phyloP scores from a whole-genome alignment of 2,888 invertebrate species.

The Buathra laborator region DNA sequence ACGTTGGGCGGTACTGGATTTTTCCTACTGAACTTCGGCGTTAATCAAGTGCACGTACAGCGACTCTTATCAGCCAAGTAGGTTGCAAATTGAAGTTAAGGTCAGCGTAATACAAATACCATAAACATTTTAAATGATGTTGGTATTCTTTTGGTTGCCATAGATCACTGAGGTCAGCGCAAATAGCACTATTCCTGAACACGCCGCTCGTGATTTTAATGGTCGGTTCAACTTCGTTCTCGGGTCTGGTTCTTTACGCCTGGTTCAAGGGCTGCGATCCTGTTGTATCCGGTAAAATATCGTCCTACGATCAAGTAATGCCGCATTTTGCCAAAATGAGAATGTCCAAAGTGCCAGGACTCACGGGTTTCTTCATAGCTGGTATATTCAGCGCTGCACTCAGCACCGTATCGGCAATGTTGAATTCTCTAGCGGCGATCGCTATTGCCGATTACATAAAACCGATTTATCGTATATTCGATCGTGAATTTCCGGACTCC shows the following conservation, averaged over 20 bases:
- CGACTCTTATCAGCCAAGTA: conserved; percentile 88
- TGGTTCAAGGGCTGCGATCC: conserved; percentile 95
- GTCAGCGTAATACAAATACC: neutral
- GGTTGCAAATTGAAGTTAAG: neutral
- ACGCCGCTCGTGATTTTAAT: conserved; percentile 91
- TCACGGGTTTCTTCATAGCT: conserved; percentile 82
- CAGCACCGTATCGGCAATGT: conserved; percentile 95
- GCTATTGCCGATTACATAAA: conserved; percentile 95
- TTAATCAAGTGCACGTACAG: conserved; percentile 95
- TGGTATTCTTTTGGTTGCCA: neutral
- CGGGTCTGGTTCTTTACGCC: conserved; percentile 93
- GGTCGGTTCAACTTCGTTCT: conserved; percentile 88
- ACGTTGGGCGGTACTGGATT: conserved; percentile 91
- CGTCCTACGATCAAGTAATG: conserved; percentile 90
- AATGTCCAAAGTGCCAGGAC: conserved; percentile 83
- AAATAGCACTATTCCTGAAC: conserved; percentile 91
- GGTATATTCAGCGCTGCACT: conserved; percentile 94
- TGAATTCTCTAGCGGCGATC: conserved; percentile 96
- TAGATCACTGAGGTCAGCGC: conserved; percentile 88
- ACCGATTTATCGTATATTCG: conserved; percentile 83
- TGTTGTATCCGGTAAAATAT: conserved; percentile 87
- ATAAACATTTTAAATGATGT: neutral
- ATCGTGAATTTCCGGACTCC: conserved; percentile 89
- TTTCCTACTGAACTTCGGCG: conserved; percentile 92
- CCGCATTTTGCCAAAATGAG: conserved; percentile 92